Evolutionary conservation across 1,140 invertebrate genomes (phyloP).

Genomic region (Calephelis nemesis): DNA sequence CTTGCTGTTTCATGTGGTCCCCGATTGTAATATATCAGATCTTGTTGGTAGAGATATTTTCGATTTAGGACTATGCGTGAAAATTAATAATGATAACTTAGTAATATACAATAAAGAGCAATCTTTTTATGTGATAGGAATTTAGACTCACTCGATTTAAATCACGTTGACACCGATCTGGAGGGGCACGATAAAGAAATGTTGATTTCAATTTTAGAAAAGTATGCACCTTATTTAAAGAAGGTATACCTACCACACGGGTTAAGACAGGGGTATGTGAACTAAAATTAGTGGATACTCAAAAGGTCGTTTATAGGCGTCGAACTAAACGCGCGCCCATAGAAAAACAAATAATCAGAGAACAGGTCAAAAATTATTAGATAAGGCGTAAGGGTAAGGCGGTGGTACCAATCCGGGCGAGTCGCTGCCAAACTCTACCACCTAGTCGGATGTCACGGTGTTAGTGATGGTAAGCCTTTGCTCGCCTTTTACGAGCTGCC

Average conservation of each 20-base stretch:
- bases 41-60: conserved; percentile 37
- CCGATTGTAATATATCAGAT: conserved; percentile 28
- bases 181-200: not conserved
- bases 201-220: not conserved
- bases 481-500: no score
- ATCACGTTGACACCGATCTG: not conserved
- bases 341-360: conserved; percentile 34
- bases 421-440: no score
- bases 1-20: conserved; percentile 23
- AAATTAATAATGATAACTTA: conserved; percentile 33
- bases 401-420: no score
- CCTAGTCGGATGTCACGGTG: no score
- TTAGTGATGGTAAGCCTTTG: no score
- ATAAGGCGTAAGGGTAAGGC: no score
- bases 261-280: not conserved
- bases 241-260: not conserved
- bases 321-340: conserved; percentile 33
- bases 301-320: not conserved
- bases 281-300: not conserved
- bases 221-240: not conserved
- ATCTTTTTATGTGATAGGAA: not conserved
- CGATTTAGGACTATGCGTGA: conserved; percentile 25
- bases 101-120: conserved; percentile 21
- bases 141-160: not conserved
- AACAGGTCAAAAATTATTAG: conserved; percentile 31